Evolutionary conservation across 2,888 invertebrate genomes (phyloP), one percentile per base, ranked within the genome.

Genomic region (Scaptomyza parva): DNA sequence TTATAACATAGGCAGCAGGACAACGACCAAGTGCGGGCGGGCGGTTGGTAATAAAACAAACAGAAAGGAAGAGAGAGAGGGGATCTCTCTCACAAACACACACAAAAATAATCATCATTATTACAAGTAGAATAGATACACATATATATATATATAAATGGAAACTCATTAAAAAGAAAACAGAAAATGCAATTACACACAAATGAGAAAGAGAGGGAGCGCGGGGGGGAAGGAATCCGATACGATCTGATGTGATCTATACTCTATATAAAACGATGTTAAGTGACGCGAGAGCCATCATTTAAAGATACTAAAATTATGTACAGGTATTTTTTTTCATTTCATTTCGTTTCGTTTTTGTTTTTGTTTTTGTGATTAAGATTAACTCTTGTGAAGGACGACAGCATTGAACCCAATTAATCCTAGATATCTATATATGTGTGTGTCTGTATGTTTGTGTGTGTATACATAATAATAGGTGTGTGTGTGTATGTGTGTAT

Each of bases 391-490:
- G 77, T 84, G 64, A 69, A 76, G 83, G 86, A 78, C 79, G 77
- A 84, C 67, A 84, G 79, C 85, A 63, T 76, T 86, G 73, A 80
- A 80, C 86, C 80, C 80, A 86, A 73, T 77, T 84, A 76, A 65
- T 66, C 51, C 61, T 76, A 76, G 43, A 76, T 54, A 35, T 52
- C 45, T 62, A 64, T 52, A 43, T 62, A 64, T 64, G 39, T 58
- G 22, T 62, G n/a, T 57, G 12, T 52, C 30, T 64, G 20, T 57
- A 33, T 62, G 11, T 70, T 33, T 57, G 33, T 57, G 28, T 39
- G 53, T 70, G 55, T 71, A 58, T 60, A 73, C 59, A 76, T 62
- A 48, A 65, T 65, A 68, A 69, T 83, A 63, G 80, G 62, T 73
- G 55, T 74, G 22, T 61, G 41, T 66, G 47, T 62, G 39, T 63